Conservation (phyloP, 2,888 invertebrate genomes). For the Crossocerus cetratus region DNA sequence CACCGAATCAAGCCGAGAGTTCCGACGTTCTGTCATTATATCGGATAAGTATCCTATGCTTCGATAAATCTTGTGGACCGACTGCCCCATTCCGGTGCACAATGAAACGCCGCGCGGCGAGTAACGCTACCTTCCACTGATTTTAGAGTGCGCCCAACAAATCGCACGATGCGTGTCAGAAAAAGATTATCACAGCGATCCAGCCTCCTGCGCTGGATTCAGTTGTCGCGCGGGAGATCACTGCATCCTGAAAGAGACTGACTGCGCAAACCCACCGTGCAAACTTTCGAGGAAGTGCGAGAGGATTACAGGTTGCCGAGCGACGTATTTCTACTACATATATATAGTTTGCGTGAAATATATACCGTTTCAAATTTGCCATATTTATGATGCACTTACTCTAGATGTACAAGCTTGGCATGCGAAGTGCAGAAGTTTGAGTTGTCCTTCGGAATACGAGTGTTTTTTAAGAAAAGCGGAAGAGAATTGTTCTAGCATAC, state of each 20-base stretch:
- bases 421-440: conserved; percentile 57
- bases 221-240: conserved; percentile 62
- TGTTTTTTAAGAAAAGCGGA: conserved; percentile 66
- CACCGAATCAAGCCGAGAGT: too few relatives aligned
- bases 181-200: conserved; percentile 61
- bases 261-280: conserved; percentile 66
- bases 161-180: conserved; percentile 64
- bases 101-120: too few relatives aligned
- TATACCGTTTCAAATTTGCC: too few relatives aligned
- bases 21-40: too few relatives aligned
- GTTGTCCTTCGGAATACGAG: conserved; percentile 66
- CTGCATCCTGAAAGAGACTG: conserved; percentile 66
- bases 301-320: conserved; percentile 43
- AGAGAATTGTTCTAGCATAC: conserved; percentile 46
- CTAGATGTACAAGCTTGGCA: conserved; percentile 64
- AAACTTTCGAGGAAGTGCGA: conserved; percentile 65
- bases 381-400: too few relatives aligned
- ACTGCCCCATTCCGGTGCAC: too few relatives aligned
- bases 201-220: conserved; percentile 63
- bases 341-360: too few relatives aligned
- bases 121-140: neutral
- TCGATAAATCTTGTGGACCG: too few relatives aligned
- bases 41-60: too few relatives aligned
- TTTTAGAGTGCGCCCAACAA: conserved; percentile 61
- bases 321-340: too few relatives aligned